Base-by-base conservation (phyloP, 2,113 vertebrate genomes). In the Atractosteus spatula region DNA sequence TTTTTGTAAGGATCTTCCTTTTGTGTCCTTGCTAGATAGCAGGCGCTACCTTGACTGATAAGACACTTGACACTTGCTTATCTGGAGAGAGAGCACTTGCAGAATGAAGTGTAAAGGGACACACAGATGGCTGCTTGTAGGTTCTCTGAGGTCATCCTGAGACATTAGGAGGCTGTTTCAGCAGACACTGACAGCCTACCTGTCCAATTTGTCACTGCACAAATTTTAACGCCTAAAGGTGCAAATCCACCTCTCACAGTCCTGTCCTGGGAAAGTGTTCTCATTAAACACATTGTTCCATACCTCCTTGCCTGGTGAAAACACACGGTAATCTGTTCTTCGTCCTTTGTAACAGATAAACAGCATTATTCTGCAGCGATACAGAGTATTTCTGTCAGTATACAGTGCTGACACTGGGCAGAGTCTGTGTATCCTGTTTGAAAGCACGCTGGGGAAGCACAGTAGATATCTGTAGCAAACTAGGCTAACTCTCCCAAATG, bases 11-110 rank as follows among this genome's bases (percentile, higher is more conserved):
- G 69, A 72, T 71, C 73, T 65, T 67, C 51, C 74, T 70, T 61
- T 80, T 84, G 76, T 79, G 79, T 61, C 51, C 8, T 41, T 61
- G 65, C 65, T 29, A 79, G 74, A 78, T 79, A 79, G 72, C 51
- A 69, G 54, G 41, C 42, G 45, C 16, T 42, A 16, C 54, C 13
- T 54, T 76, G 71, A 66, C 63, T 68, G 71, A 77, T 76, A 66
- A 66, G 63, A 68, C 16, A 47, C 16, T 62, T 73, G 62, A n/a
- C 41, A 76, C 17, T 47, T 45, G 51, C 61, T 70, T 70, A 57
- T 70, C 68, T 44, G 17, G 63, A 43, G 14, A 68, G 51, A 7
- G 55, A 43, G 70, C 8, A 43, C 51, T n/a, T 29, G 47, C 5
- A 41, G 42, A 41, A 65, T 54, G 61, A 62, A 67, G 71, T 61